Evolutionary conservation across 2,888 invertebrate genomes (phyloP).

Genomic region (Galerucella pusilla): DNA sequence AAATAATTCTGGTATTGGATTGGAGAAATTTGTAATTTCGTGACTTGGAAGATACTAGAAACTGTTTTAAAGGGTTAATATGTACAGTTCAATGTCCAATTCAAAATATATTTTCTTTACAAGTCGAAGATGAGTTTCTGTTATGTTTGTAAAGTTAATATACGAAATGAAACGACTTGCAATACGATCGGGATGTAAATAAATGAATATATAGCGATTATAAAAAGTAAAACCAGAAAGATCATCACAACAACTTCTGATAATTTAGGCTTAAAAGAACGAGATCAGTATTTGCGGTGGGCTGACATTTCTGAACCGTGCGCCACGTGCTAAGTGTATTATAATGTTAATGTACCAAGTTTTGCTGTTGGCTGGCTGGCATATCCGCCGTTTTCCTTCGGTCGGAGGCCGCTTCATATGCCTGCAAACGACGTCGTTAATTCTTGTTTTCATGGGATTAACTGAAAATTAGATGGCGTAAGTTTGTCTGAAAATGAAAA

Average conservation of each 20-base stretch:
- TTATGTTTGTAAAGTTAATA: background rate
- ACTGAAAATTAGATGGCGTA: slow-evolving; percentile 67
- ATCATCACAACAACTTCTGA: slow-evolving; percentile 24
- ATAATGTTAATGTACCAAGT: slow-evolving; percentile 65
- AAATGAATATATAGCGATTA: background rate
- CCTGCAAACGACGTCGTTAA: slow-evolving; percentile 66
- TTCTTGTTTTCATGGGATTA: slow-evolving; percentile 67
- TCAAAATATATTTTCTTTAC: too few relatives aligned
- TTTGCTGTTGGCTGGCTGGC: slow-evolving; percentile 56
- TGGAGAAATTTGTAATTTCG: too few relatives aligned
- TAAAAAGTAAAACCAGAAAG: slow-evolving; percentile 5
- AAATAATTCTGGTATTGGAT: too few relatives aligned
- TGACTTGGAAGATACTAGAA: too few relatives aligned
- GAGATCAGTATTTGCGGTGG: slow-evolving; percentile 15
- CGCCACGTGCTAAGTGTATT: slow-evolving; percentile 64
- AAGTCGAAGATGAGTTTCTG: too few relatives aligned
- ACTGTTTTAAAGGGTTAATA: too few relatives aligned
- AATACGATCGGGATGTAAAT: background rate
- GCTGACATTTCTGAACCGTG: slow-evolving; percentile 39
- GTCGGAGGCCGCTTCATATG: slow-evolving; percentile 63
- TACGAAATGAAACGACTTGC: background rate
- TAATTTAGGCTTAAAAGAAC: slow-evolving; percentile 32
- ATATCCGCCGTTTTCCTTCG: slow-evolving; percentile 43
- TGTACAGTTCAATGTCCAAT: too few relatives aligned
- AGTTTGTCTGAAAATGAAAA: slow-evolving; percentile 65